These are phyloP conservation scores for Xiphophorus maculatus DNA, from an alignment of 2,113 vertebrate species.

Conservation along the genomic window DNA sequence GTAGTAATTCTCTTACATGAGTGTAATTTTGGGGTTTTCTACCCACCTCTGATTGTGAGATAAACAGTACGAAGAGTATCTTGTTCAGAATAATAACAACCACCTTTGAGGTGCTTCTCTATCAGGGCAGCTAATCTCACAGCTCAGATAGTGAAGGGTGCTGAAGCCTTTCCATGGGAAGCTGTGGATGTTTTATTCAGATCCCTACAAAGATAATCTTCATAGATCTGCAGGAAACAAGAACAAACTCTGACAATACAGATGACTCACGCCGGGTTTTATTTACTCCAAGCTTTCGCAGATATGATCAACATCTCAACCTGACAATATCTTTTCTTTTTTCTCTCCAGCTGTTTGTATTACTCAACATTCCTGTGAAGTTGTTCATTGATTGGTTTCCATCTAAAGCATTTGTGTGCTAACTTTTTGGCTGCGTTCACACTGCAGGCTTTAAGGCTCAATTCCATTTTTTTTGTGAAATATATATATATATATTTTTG, in stretches of 20 bases:
- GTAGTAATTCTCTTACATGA: no score
- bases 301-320: background rate
- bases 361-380: background rate
- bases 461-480: no score
- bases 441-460: no score
- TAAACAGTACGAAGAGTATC: constrained; percentile 31
- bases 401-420: background rate
- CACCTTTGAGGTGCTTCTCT: constrained; percentile 12
- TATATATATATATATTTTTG: no score
- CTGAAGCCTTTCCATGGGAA: constrained; percentile 40
- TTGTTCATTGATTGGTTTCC: background rate
- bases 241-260: background rate
- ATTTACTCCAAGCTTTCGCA: background rate
- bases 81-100: constrained; percentile 26
- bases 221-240: background rate
- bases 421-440: no score
- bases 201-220: constrained; percentile 24
- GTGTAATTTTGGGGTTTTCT: no score
- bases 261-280: background rate
- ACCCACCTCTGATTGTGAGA: constrained; percentile 11
- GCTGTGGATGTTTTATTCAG: constrained; percentile 33
- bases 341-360: background rate
- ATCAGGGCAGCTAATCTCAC: constrained; percentile 51
- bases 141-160: constrained; percentile 40
- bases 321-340: background rate